A percentile compares a stretch with the other conserved stretches of the same genome.
These are phyloP conservation scores for Dicyrtoma fusca DNA, from an alignment of 2,888 invertebrate species.

Conservation along the genomic window DNA sequence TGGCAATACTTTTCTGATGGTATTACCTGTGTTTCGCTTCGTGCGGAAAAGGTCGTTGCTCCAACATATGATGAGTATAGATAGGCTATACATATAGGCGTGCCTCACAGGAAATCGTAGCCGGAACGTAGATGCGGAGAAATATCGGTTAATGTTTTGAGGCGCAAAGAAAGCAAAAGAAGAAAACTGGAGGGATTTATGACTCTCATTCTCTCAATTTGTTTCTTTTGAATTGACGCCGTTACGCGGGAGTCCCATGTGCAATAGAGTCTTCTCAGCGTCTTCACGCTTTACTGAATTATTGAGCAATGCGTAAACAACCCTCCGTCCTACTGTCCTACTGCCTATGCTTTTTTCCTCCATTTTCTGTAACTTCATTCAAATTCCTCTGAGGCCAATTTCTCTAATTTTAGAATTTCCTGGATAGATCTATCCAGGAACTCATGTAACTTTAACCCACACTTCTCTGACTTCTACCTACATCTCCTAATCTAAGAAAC, in stretches of 20 bases:
- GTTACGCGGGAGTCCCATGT: not conserved
- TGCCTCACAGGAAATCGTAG: too few species aligned
- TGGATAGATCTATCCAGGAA: slow-evolving; percentile 46
- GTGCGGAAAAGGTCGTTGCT: too few species aligned
- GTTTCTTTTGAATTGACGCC: slow-evolving; percentile 34
- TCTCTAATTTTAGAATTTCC: slow-evolving; percentile 50
- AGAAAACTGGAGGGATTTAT: slow-evolving; percentile 33
- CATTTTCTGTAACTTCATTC: not conserved
- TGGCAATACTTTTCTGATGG: too few species aligned
- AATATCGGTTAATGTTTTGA: too few species aligned
- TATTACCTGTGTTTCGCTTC: too few species aligned
- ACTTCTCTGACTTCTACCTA: not conserved
- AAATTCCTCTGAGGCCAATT: slow-evolving; percentile 47
- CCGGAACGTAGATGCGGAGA: too few species aligned
- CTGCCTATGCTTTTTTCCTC: not conserved
- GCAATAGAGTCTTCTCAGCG: slow-evolving; percentile 24
- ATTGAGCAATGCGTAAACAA: slow-evolving; percentile 38
- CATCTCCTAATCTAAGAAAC: not conserved
- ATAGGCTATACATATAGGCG: too few species aligned
- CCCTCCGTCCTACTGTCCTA: slow-evolving; percentile 29
- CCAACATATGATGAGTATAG: too few species aligned
- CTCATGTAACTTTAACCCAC: slow-evolving; percentile 35
- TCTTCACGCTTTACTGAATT: slow-evolving; percentile 40
- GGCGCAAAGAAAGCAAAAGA: not conserved
- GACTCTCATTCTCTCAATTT: slow-evolving; percentile 37